Evolutionary conservation across 2,888 invertebrate genomes (phyloP).

Genomic region (Tholera decimalis): DNA sequence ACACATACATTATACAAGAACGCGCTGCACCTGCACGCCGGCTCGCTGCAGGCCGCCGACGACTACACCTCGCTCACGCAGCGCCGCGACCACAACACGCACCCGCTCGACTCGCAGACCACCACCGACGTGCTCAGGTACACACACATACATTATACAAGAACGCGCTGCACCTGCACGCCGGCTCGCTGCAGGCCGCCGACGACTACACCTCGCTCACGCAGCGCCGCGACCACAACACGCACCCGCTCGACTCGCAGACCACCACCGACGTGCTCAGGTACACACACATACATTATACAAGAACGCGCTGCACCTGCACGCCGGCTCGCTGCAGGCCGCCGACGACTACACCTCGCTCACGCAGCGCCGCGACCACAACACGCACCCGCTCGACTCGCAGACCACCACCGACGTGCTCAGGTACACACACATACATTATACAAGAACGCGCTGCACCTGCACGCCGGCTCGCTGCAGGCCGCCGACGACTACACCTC

Average conservation of each 20-base stretch:
- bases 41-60: conserved; percentile 96
- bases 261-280: conserved; percentile 99
- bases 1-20: no score
- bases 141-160: no score
- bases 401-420: conserved; percentile 99
- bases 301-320: conserved; percentile 98
- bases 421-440: conserved; percentile 92
- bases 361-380: conserved; percentile 93
- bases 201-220: conserved; percentile 97
- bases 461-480: no score
- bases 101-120: conserved; percentile 98
- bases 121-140: conserved; percentile 99
- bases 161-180: conserved; percentile 98
- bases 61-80: conserved; percentile 97
- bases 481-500: no score
- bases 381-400: conserved; percentile 98
- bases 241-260: conserved; percentile 98
- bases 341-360: conserved; percentile 97
- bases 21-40: conserved; percentile 98
- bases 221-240: conserved; percentile 93
- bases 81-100: conserved; percentile 94
- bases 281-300: no score
- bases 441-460: no score
- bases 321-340: conserved; percentile 96
- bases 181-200: conserved; percentile 96